Conservation (phyloP, 2,797 vertebrate genomes). For the Crocidura indochinensis region DNA sequence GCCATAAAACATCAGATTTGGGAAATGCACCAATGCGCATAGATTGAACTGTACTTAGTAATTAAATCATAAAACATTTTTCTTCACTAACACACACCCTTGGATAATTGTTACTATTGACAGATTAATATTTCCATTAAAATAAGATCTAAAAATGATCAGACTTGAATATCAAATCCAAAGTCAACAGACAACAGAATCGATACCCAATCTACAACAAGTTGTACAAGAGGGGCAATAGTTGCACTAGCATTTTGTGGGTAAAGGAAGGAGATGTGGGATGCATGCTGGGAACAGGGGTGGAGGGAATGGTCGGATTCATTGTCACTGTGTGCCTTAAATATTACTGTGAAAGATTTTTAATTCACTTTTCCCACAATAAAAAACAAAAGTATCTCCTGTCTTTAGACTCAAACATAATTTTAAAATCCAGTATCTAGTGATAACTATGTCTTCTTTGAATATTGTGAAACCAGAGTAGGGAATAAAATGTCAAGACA, state of each 20-base stretch:
- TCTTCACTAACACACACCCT: neutral
- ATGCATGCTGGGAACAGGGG: too few species aligned
- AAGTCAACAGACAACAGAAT: too few species aligned
- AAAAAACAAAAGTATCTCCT: neutral
- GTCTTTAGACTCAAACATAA: neutral
- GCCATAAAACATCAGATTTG: slow-evolving; percentile 20
- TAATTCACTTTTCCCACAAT: too few species aligned
- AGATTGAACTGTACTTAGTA: neutral
- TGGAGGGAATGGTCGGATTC: too few species aligned
- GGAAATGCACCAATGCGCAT: slow-evolving; percentile 9
- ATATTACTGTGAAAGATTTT: too few species aligned
- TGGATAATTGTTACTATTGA: neutral
- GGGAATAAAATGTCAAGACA: slow-evolving; percentile 1
- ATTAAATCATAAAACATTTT: neutral
- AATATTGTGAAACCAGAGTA: neutral
- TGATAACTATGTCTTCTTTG: neutral
- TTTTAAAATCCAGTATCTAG: neutral
- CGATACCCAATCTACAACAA: too few species aligned
- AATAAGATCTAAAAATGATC: neutral
- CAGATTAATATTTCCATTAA: neutral
- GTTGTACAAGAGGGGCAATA: too few species aligned
- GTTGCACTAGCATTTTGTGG: too few species aligned
- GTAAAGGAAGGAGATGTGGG: too few species aligned
- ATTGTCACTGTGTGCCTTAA: too few species aligned
- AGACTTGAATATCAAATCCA: too few species aligned